Base-by-base conservation (phyloP, 2,113 vertebrate genomes). In the Geococcyx californianus region DNA sequence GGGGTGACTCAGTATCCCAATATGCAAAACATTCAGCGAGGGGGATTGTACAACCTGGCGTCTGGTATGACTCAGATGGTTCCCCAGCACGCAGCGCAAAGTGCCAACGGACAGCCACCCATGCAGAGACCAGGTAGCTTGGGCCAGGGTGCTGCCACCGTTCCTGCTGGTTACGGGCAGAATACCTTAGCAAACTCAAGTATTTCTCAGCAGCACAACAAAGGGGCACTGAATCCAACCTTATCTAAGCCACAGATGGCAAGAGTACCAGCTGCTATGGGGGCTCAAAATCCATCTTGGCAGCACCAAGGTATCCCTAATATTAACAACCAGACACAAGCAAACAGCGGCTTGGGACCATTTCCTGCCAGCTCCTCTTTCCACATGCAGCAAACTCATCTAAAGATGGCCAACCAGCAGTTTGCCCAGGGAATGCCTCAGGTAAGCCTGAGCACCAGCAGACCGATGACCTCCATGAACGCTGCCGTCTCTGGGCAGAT, bases 351-450 rank as follows among this genome's bases (percentile, higher is more conserved):
- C 10, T 95, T 99, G 38, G 98, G 97, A 87, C 97, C 98, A 2
- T 99, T 99, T 96, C 95, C 97, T n/a, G 95, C 93, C 63, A 97
- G 93, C 91, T 97, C 98, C 84, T 75, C 97, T 67, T 99, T 99
- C 97, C 99, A 99, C 95, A 97, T 99, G 97, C 99, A 99, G 95
- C 98, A 99, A 38, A 98, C 98, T 86, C 98, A 99, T 78, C 92
- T 99, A 96, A 99, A 99, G 94, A 98, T 99, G 98, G 38, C 98
- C 16, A 97, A 74, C 95, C 51, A 98, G 14, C 97, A 97, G 81
- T 99, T 99, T 80, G 97, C 97, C 33, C 98, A 98, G 90, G 94
- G 97, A 4, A 94, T 98, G 97, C 97, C 98, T 95, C 97, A 98
- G 94, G 97, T 98, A 91, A 98, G 97, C 95, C 97, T 98, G 11